These are phyloP conservation scores for Piaya cayana DNA, from an alignment of 2,113 vertebrate genomes.

Conservation along the genomic window DNA sequence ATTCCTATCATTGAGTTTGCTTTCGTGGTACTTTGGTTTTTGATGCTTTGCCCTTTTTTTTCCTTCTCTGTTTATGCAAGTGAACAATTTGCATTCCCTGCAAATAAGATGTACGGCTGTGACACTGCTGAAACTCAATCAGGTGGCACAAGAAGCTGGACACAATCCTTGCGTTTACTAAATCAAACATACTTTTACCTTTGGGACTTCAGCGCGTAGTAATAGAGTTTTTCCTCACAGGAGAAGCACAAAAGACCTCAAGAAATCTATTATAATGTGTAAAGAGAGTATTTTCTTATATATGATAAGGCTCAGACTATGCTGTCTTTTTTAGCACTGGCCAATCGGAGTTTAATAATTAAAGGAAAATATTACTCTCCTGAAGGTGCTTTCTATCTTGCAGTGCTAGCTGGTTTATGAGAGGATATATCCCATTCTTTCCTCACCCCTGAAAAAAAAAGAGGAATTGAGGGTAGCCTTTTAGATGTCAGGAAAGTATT, in stretches of 20 bases:
- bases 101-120: too few relatives aligned
- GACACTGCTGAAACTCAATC: not conserved
- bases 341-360: not conserved
- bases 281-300: not conserved
- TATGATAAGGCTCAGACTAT: not conserved
- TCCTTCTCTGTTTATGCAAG: not conserved
- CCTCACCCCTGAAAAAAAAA: not conserved
- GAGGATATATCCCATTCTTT: not conserved
- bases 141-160: not conserved
- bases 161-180: not conserved
- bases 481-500: not conserved
- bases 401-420: not conserved
- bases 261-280: not conserved
- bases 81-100: not conserved
- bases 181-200: not conserved
- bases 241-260: not conserved
- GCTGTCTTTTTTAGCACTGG: not conserved
- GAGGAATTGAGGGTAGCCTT: accelerated
- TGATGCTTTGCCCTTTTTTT: not conserved
- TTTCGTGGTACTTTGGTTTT: not conserved
- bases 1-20: not conserved
- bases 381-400: not conserved
- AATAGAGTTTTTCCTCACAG: not conserved
- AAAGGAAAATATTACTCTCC: not conserved
- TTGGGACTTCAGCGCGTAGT: not conserved